phyloP scores from a whole-genome alignment of 2,888 invertebrate genomes.

The Shargacucullia verbasci region DNA sequence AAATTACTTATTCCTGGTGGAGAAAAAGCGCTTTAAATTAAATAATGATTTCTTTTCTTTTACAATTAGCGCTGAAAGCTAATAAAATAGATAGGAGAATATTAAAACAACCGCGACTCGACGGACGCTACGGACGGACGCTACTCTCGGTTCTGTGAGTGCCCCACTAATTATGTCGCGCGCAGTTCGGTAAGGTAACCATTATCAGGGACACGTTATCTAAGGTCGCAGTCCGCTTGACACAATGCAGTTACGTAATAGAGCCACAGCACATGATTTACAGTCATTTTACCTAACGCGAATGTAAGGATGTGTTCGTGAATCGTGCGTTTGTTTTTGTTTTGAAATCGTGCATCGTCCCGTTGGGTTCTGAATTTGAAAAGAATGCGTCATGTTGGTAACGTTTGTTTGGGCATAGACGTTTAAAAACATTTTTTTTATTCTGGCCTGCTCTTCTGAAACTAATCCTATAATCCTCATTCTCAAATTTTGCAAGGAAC shows the following conservation, averaged over 20 bases:
- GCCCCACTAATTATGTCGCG: no score
- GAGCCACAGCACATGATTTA: slow-evolving; percentile 18
- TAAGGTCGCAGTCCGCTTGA: slow-evolving; percentile 53
- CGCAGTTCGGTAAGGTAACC: slow-evolving; percentile 53
- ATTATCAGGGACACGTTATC: slow-evolving; percentile 58
- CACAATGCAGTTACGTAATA: slow-evolving; percentile 48
- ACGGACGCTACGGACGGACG: no score
- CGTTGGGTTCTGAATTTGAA: background rate
- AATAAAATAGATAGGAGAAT: no score
- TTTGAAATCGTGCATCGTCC: background rate
- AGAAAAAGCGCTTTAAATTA: no score
- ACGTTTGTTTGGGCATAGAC: background rate
- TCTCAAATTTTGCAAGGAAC: no score
- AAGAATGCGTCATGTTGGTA: background rate
- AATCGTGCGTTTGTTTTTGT: slow-evolving; percentile 2
- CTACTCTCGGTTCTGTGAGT: no score
- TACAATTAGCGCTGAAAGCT: no score
- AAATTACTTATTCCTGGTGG: no score
- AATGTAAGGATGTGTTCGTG: slow-evolving; percentile 7
- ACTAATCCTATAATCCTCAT: no score
- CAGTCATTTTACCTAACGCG: slow-evolving; percentile 13
- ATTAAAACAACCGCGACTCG: no score
- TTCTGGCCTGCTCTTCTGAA: no score
- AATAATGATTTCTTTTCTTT: no score
- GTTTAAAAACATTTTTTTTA: background rate